Conservation (phyloP, 1,140 invertebrate species). For the Stenopsyche tienmushanensis region DNA sequence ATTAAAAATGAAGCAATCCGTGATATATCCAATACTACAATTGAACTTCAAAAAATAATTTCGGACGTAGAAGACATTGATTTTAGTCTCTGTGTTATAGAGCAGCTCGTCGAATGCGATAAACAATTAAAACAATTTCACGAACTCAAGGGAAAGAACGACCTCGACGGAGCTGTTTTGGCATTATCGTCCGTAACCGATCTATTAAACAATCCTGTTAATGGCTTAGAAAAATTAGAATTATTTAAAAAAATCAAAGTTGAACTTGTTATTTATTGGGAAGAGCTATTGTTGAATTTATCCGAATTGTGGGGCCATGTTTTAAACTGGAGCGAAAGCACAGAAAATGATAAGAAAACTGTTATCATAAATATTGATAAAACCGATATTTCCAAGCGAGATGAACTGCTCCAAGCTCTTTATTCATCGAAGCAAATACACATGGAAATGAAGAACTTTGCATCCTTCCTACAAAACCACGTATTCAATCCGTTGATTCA, state of each 20-base stretch:
- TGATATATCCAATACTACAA: slow-evolving; percentile 57
- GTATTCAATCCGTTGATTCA: slow-evolving; percentile 60
- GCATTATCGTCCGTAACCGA: slow-evolving; percentile 53
- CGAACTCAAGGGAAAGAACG: slow-evolving; percentile 50
- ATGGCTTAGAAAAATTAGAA: slow-evolving; percentile 54
- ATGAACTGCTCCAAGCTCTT: slow-evolving; percentile 56
- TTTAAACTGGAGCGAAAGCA: slow-evolving; percentile 44
- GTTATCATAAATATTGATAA: slow-evolving; percentile 49
- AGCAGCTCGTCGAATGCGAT: slow-evolving; percentile 56
- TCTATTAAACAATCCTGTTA: slow-evolving; percentile 51
- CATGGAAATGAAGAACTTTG: slow-evolving; percentile 54
- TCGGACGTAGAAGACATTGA: slow-evolving; percentile 56
- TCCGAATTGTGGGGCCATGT: slow-evolving; percentile 53
- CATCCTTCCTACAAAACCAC: slow-evolving; percentile 54
- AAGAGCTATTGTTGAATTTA: slow-evolving; percentile 51
- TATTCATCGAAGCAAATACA: slow-evolving; percentile 52
- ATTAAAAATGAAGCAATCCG: slow-evolving; percentile 60
- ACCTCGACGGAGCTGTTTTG: slow-evolving; percentile 53
- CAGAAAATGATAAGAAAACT: slow-evolving; percentile 37
- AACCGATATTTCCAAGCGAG: slow-evolving; percentile 43
- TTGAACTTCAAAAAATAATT: slow-evolving; percentile 57
- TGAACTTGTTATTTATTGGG: slow-evolving; percentile 47
- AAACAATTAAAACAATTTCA: slow-evolving; percentile 55
- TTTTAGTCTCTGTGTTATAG: slow-evolving; percentile 55
- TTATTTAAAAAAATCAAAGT: slow-evolving; percentile 54